Conservation (phyloP, 2,888 invertebrate genomes). For the Synanthedon vespiformis region DNA sequence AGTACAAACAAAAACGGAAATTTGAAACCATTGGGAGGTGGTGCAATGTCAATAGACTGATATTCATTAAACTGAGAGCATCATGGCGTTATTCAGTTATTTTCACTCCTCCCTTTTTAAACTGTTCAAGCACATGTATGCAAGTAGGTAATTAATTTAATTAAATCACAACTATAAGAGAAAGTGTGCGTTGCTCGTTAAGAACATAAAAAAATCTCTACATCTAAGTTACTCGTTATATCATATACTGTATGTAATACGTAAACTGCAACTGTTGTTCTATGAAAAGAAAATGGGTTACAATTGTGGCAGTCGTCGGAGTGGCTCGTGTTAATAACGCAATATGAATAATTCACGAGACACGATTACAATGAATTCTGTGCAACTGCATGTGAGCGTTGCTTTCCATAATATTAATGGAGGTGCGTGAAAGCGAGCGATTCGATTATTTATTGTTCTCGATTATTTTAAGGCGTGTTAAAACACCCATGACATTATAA, state of each 20-base stretch:
- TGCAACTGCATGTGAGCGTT: constrained; percentile 2
- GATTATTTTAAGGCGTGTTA: background rate
- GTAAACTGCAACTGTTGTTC: constrained; percentile 19
- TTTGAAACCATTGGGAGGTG: constrained; percentile 4
- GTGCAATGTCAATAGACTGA: background rate
- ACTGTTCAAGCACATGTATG: too few species aligned
- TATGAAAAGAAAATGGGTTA: constrained; percentile 46
- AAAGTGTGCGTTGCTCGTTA: too few species aligned
- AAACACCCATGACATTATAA: too few species aligned
- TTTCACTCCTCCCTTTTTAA: too few species aligned
- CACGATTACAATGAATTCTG: constrained; percentile 23
- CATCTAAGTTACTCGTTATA: constrained; percentile 8
- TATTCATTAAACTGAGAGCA: background rate
- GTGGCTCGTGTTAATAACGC: constrained; percentile 31
- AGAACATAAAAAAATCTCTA: background rate
- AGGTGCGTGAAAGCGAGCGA: background rate
- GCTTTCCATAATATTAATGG: constrained; percentile 1
- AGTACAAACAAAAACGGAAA: constrained; percentile 5
- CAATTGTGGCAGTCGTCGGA: constrained; percentile 11
- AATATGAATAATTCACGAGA: constrained; percentile 49
- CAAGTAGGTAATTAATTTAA: too few species aligned
- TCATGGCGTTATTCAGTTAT: too few species aligned
- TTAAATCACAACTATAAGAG: too few species aligned
- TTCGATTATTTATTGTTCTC: background rate
- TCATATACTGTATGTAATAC: constrained; percentile 8